Evolutionary conservation across 2,888 invertebrate species (phyloP), one percentile per base, ranked within the genome.

Genomic region (Physocephala rufipes): DNA sequence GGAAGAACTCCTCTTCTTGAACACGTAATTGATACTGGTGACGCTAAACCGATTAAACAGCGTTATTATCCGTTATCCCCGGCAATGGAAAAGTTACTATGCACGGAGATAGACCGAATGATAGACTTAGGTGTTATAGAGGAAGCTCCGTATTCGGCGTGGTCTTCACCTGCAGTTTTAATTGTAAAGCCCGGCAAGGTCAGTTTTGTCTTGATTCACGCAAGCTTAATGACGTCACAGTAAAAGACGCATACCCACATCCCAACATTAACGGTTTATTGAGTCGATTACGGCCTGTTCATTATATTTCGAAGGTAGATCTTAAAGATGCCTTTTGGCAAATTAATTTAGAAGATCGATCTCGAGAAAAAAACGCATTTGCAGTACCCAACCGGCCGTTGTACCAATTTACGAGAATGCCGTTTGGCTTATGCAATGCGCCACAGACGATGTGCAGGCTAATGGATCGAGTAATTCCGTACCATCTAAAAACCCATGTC

Each of bases 31-130:
- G 74, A 75, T 49, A 72, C 71, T 16, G 75, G 72, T 0, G 61
- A 69, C 0, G 55, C 74, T 1, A 64, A 68, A 36, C 74, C 76
- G 15, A 67, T 75, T 3, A 76, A 75, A 65, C 73, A 74, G 43
- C 62, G 77, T 1, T 74, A 71, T 49, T 76, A 74, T 51, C 74
- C 76, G 0, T 70, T 73, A 3, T 75, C 73, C 1, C 74, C 77
- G 4, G 72, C 69, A 0, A 71, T 75, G 12, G 75, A 77, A 49
- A 68, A 69, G 58, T n/a, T 74, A 4, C 55, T 77, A 43, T 74
- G 69, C 67, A 49, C 69, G 3, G 80, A 82, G 70, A 73, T 83
- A 1, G 80, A 82, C 43, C 53, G 77, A 1, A 83, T 83, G 81
- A 30, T 82, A 13, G 43, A 53, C 4, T 26, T 45, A 45, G 16